Conservation (phyloP, 2,888 invertebrate species). For the Saturnia japonica region DNA sequence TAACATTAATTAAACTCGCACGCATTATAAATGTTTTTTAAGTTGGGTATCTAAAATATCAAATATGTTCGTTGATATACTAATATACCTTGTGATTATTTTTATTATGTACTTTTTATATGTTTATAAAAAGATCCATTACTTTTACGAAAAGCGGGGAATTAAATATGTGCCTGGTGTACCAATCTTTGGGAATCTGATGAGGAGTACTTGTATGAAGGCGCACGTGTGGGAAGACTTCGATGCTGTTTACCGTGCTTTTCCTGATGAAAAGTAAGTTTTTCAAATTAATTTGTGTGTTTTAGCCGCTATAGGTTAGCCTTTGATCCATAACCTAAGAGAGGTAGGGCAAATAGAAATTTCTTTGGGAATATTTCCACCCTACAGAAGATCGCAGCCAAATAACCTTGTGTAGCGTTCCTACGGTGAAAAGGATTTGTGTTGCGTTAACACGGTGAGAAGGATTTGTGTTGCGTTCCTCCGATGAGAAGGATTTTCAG, state of each 20-base stretch:
- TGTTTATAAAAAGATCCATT: conserved; percentile 45
- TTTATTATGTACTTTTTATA: conserved; percentile 49
- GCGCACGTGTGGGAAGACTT: conserved; percentile 55
- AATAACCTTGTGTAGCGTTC: too few species aligned
- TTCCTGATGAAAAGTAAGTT: conserved; percentile 60
- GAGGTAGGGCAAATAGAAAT: too few species aligned
- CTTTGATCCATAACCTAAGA: background rate
- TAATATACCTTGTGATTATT: conserved; percentile 51
- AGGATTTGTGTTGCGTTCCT: too few species aligned
- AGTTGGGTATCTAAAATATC: background rate
- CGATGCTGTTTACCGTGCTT: conserved; percentile 52
- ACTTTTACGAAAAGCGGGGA: conserved; percentile 46
- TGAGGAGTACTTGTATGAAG: conserved; percentile 41
- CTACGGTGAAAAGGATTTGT: too few species aligned
- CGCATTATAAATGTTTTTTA: background rate
- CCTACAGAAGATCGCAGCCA: too few species aligned
- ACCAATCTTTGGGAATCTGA: conserved; percentile 63
- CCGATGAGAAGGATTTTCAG: too few species aligned
- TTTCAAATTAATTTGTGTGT: too few species aligned
- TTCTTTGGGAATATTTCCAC: too few species aligned
- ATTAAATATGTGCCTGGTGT: conserved; percentile 56
- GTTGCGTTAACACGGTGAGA: too few species aligned
- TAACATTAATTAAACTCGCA: background rate
- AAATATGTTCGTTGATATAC: conserved; percentile 59
- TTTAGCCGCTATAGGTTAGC: too few species aligned